These are phyloP conservation scores for Melipona quadrifasciata DNA, from an alignment of 1,140 invertebrate genomes.

Conservation along the genomic window DNA sequence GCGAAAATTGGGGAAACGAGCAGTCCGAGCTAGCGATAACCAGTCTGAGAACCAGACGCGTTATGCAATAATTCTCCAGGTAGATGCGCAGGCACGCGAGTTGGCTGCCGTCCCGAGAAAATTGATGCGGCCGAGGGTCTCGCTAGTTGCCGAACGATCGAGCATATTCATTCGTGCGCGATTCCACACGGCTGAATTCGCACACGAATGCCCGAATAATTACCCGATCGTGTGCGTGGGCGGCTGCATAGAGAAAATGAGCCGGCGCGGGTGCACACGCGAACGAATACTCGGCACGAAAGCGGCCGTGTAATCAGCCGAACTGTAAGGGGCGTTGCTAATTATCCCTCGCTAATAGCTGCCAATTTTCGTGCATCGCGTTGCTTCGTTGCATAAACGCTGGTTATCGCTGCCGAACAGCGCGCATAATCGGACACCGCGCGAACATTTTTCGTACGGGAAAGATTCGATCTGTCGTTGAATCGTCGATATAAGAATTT, in stretches of 20 bases:
- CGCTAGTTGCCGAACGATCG: not conserved
- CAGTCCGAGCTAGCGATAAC: not conserved
- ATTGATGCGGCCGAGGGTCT: not conserved
- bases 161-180: conserved; percentile 15
- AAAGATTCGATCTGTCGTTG: no score
- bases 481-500: not conserved
- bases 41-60: not conserved
- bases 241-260: not conserved
- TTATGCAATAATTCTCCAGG: conserved; percentile 1
- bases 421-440: not conserved
- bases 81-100: conserved; percentile 1
- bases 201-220: conserved; percentile 17
- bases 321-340: conserved; percentile 43
- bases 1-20: not conserved
- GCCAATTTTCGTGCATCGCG: conserved; percentile 21
- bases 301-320: not conserved
- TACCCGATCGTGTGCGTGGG: conserved; percentile 24
- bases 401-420: not conserved
- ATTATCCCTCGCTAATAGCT: conserved; percentile 37
- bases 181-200: conserved; percentile 17
- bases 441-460: not conserved
- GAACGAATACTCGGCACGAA: conserved; percentile 29
- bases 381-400: not conserved
- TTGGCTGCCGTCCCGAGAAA: not conserved
- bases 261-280: conserved; percentile 36